Base-by-base conservation (phyloP, 2,888 invertebrate species). In the Brachylomia viminalis region DNA sequence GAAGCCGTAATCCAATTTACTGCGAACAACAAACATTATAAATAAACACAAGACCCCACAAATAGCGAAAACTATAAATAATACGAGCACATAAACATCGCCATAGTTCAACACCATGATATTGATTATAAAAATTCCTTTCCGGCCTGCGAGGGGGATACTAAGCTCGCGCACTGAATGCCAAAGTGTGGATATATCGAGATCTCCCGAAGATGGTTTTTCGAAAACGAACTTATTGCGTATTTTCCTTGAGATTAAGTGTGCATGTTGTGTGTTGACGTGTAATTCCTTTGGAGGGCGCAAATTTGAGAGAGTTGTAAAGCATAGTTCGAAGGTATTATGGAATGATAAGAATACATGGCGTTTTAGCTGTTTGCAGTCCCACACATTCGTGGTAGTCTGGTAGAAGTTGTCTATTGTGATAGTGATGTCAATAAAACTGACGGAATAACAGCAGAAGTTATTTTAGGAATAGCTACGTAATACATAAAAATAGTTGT, bases 111-210 rank as follows among this genome's bases (percentile, higher is more conserved):
- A 89, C 89, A 91, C 90, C 90, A 90, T 92, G 90, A 93, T 94
- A 94, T 94, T 93, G 93, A 94, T 92, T 93, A 92, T 94, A 94
- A 93, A 94, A 94, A 94, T 93, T 94, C 93, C 92, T 90, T 88
- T 88, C 90, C 90, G 87, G 88, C 75, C 85, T 77, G 84, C 77
- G 80, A 88, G 88, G 89, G 90, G 91, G 80, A 79, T 86, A 78
- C 69, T 70, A 64, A 86, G 80, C 73, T 52, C 75, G 66, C 79
- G 76, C 68, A 67, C 82, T 72, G 87, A 87, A 88, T 88, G 73
- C 88, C 79, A n/a, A 85, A 78, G 84, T 82, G 80, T 77, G 69
- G 80, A 79, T 80, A 74, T 83, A 83, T 86, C 70, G 79, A 77
- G 73, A 77, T 77, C 80, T 79, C 45, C 62, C 42, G 23, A 77